Evolutionary conservation across 37 sponge, comb jelly and placozoan species (phyloP).

Genomic region (Ephydatia muelleri): DNA sequence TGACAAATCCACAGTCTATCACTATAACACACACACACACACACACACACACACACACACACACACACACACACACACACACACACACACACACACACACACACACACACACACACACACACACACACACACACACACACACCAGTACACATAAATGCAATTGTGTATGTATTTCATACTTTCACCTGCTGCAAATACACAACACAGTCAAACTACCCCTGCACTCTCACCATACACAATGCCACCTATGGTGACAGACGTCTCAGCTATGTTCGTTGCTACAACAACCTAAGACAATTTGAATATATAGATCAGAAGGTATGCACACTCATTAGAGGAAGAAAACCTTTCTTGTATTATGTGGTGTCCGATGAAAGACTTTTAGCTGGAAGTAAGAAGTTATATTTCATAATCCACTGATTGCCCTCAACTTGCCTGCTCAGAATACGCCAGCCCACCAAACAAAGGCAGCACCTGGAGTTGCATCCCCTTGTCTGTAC

Average conservation of each 20-base stretch:
- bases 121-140: too few relatives aligned
- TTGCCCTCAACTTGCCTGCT: slow-evolving; percentile 64
- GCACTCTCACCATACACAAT: slow-evolving; percentile 90
- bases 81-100: too few relatives aligned
- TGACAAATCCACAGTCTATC: slow-evolving; percentile 95
- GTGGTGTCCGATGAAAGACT: slow-evolving; percentile 76
- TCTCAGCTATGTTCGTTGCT: slow-evolving; percentile 95
- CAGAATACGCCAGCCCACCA: slow-evolving; percentile 80
- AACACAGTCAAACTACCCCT: too few relatives aligned
- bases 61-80: too few relatives aligned
- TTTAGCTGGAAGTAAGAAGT: slow-evolving; percentile 31
- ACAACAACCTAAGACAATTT: slow-evolving; percentile 67
- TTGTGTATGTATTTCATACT: too few relatives aligned
- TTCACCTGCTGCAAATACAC: too few relatives aligned
- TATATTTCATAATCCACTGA: too few relatives aligned
- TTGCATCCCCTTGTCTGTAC: slow-evolving; percentile 50
- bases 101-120: too few relatives aligned
- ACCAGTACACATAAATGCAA: too few relatives aligned
- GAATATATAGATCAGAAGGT: not conserved
- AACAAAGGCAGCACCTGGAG: slow-evolving; percentile 80
- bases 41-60: too few relatives aligned
- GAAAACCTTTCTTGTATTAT: slow-evolving; percentile 71
- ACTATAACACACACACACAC: slow-evolving; percentile 54
- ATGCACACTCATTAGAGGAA: too few relatives aligned
- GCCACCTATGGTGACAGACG: slow-evolving; percentile 89